Evolutionary conservation across 2,797 vertebrate species (phyloP), one percentile per base, ranked within the genome.

Genomic region (Rousettus madagascariensis): DNA sequence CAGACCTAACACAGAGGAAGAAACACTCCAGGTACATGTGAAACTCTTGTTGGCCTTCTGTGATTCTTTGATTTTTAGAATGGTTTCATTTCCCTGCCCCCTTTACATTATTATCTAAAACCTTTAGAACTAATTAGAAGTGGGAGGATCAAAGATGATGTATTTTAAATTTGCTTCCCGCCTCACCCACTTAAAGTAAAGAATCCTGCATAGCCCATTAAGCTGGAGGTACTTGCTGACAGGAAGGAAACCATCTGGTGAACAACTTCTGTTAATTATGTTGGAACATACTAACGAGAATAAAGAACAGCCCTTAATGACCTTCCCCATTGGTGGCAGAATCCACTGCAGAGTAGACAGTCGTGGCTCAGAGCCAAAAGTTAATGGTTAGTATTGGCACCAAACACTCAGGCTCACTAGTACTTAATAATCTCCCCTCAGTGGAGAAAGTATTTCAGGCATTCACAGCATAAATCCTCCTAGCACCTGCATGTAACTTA

Each of bases 181-280:
- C 98, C 98, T 99, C 98, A 98, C 97, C 97, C 98, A 98, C 98
- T 98, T 98, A 98, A 96, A 96, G 98, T 96, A 97, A 98, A 98
- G 98, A 98, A 98, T 98, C 98, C 98, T 98, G 98, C 97, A 97
- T 75, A 98, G 97, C 97, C 98, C 98, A 98, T 98, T 98, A 98
- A 98, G 98, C 96, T 97, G 98, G 97, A 98, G 98, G 98, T 98
- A 98, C 98, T 98, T 98, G 98, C 98, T 98, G 98, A 99, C 99
- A 99, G 99, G 98, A 99, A 99, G 98, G 98, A 98, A 98, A 98
- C 98, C 99, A 99, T 99, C 99, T 99, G 99, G 98, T 98, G 96
- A 99, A 99, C 98, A 97, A 98, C 98, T 98, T 98, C 97, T 98
- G 98, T 98, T 98, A 98, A 99, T 98, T 98, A 98, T 97, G 97